Evolutionary conservation across 2,797 vertebrate genomes (phyloP), one percentile per base, ranked within the genome.

Genomic region (Prunella strophiata): DNA sequence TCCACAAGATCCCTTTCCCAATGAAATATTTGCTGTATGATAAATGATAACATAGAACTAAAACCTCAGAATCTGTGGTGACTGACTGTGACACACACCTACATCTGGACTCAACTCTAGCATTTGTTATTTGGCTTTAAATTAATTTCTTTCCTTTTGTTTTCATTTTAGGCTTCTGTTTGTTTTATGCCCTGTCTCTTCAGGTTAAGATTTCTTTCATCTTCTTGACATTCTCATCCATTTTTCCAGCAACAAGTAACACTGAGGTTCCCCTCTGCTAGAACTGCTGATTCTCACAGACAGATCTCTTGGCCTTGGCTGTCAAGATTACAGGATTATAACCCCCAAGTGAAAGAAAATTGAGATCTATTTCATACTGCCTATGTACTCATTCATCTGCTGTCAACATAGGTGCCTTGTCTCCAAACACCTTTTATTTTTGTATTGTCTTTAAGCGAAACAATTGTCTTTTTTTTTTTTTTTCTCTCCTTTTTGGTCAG

Each of bases 121-220:
- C 67, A 71, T 79, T 96, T 93, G 48, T 87, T 92, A 93, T 96
- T 95, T 94, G 86, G 79, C 62, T 95, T 92, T 85, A 71, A 25
- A 81, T 67, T 54, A 42, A 55, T 70, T 84, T 70, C 8, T 94
- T 94, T 95, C 63, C 59, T 89, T 97, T 77, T 86, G 29, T 68
- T 96, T 82, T 92, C 76, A 80, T 92, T 96, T 90, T 79, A 70
- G 57, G 54, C 55, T 95, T 89, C 88, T 91, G 15, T 85, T 81
- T 93, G 67, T 32, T 97, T 97, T 95, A 94, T 87, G 43, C 32
- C 73, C 34, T 93, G 50, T 93, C 77, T 89, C 76, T 96, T 94
- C 85, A 89, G 26, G 65, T 96, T 96, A 93, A 95, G 80, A 85
- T 94, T 83, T 61, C 47, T 95, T 92, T 92, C 90, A 70, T 85